These are phyloP conservation scores for Sebastolobus altivelis DNA, from an alignment of 2,797 vertebrate genomes.

Conservation along the genomic window DNA sequence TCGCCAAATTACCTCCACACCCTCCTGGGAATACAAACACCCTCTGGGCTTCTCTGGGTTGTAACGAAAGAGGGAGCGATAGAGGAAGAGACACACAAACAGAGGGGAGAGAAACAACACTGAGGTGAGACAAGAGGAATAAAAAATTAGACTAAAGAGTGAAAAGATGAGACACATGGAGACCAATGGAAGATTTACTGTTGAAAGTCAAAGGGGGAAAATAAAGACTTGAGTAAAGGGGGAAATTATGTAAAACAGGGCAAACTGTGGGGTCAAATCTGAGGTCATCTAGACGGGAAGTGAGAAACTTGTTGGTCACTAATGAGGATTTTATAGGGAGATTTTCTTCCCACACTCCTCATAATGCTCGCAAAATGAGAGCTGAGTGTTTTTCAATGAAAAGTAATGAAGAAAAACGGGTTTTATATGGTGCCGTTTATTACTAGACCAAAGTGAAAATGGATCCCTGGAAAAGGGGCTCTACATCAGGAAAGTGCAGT, in stretches of 20 bases:
- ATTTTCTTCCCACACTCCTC: constrained; percentile 46
- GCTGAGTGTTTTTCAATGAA: not conserved
- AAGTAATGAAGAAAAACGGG: not conserved
- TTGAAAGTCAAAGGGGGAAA: not conserved
- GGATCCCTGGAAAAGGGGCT: constrained; percentile 11
- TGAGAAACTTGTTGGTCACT: constrained; percentile 30
- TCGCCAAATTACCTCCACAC: constrained; percentile 67
- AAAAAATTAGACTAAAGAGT: constrained; percentile 6
- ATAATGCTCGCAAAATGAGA: not conserved
- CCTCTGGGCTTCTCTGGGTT: constrained; percentile 48
- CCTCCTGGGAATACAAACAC: constrained; percentile 69
- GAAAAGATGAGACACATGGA: constrained; percentile 19
- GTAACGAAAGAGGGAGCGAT: constrained; percentile 37
- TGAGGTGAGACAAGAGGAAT: constrained; percentile 3
- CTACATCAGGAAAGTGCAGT: constrained; percentile 1
- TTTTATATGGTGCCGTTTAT: constrained; percentile 9
- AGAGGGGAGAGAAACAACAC: constrained; percentile 7
- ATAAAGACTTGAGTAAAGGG: not conserved
- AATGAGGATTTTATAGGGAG: constrained; percentile 40
- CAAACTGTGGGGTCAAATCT: constrained; percentile 44
- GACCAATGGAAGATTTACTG: constrained; percentile 1
- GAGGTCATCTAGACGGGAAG: constrained; percentile 63
- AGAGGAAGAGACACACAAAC: constrained; percentile 17
- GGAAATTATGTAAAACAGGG: constrained; percentile 42
- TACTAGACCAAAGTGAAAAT: constrained; percentile 13